Evolutionary conservation across 2,797 vertebrate genomes (phyloP).

Genomic region (Phataginus tetradactyla): DNA sequence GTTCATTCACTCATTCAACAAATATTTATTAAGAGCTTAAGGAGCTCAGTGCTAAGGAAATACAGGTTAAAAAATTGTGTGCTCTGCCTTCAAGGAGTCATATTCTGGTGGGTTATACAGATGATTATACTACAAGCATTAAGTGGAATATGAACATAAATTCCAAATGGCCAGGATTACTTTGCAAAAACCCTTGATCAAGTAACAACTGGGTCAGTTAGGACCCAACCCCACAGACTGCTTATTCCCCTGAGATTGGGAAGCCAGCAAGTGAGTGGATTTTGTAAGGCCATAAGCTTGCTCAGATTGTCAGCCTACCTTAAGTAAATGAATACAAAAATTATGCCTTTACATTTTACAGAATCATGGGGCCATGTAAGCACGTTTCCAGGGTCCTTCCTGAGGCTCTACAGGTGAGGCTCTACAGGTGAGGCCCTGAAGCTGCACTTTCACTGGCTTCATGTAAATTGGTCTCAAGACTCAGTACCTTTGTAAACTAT

Average conservation of each 20-base stretch:
- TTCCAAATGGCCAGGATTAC: neutral
- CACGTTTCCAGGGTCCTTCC: neutral
- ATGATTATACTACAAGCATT: neutral
- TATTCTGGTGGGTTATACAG: neutral
- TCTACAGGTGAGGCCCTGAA: neutral
- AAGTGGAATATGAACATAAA: neutral
- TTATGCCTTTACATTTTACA: neutral
- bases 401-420: neutral
- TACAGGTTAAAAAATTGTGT: neutral
- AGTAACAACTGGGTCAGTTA: neutral
- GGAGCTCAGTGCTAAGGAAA: neutral
- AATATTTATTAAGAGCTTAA: neutral
- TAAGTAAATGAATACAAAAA: neutral
- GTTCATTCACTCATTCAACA: neutral
- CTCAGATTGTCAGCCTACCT: neutral
- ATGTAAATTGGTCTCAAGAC: neutral
- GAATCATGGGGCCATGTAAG: neutral
- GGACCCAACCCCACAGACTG: too few relatives aligned
- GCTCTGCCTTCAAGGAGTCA: neutral
- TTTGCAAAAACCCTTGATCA: neutral
- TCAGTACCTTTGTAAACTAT: neutral
- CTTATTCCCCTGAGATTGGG: neutral
- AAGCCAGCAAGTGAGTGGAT: neutral
- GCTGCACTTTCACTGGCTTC: neutral
- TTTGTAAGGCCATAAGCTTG: neutral